Base-by-base conservation (phyloP, 1,140 invertebrate genomes). In the Calliopsis andreniformis region DNA sequence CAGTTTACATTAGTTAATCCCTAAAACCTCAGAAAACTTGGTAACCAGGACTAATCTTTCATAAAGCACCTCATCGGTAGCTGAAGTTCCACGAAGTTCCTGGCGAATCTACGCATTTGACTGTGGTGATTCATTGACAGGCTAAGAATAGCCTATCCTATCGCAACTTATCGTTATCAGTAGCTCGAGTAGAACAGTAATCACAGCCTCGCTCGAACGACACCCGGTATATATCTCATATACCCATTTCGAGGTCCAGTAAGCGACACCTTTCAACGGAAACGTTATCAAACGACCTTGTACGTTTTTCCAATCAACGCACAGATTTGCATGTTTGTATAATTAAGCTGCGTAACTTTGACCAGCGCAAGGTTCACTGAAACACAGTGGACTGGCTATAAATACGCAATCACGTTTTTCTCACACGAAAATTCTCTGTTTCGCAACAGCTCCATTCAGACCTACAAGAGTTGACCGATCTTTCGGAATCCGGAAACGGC, bases 201-300 rank as follows among this genome's bases (percentile, higher is more conserved):
- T 32, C 67, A 7, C 28, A 68, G 20, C 39, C 5, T 35, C 16
- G 32, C 39, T 23, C 8, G 30, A 28, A 10, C 30, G 58, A 42
- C 81, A 83, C 64, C 63, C 71, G 78, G 53, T 77, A 83, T 5
- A 23, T 69, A 69, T 47, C 45, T 39, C 35, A 20, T 80, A 76
- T 80, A 12, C 18, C 47, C 23, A 23, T 77, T 83, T 72, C 49
- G n/a, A 47, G 25, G 63, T 72, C 80, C 83, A 81, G 82, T 77
- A 84, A 83, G 69, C 81, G 68, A 84, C 81, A 83, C 78, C 78
- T 80, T 83, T 83, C 76, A 84, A 83, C 72, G 78, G 81, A 84
- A 83, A 80, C 28, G 14, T 25, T 73, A 8, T 55, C 47, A 49
- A 47, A 72, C 45, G 28, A 47, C 42, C 66, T 80, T 30, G 32